Conservation (phyloP, 2,888 invertebrate species). For the Volucella bombylans region DNA sequence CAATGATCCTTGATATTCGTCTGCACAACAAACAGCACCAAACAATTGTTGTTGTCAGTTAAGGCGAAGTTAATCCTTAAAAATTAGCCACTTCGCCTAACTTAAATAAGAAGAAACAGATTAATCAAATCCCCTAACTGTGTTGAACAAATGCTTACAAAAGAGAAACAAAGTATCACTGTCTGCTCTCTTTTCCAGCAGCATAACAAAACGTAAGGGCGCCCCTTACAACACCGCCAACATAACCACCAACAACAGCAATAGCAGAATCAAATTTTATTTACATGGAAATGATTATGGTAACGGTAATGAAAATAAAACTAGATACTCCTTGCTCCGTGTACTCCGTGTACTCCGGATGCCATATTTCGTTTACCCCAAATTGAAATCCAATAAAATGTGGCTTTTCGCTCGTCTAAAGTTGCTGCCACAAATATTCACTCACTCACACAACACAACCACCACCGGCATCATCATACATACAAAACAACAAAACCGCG, state of each 20-base stretch:
- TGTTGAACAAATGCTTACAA: not conserved
- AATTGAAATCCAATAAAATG: conserved; percentile 54
- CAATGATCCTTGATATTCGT: not conserved
- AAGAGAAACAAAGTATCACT: not conserved
- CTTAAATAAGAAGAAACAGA: conserved; percentile 44
- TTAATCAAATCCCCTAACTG: conserved; percentile 44
- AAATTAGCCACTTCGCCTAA: conserved; percentile 29
- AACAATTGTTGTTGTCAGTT: conserved; percentile 15
- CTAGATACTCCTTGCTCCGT: conserved; percentile 7
- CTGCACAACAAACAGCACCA: not conserved
- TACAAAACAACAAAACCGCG: conserved; percentile 35
- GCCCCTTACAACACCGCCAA: too few species aligned
- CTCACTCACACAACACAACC: not conserved
- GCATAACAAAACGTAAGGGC: not conserved
- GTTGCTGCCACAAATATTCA: not conserved
- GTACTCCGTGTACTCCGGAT: not conserved
- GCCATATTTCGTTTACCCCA: not conserved
- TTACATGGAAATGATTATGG: conserved; percentile 32
- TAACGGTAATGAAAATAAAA: conserved; percentile 43
- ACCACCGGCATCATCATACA: too few species aligned
- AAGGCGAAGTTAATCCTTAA: conserved; percentile 6
- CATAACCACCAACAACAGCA: not conserved
- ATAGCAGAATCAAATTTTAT: conserved; percentile 32
- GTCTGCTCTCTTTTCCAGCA: not conserved
- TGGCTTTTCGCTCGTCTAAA: conserved; percentile 24